phyloP scores from a whole-genome alignment of 1,140 invertebrate species.

The Hirudo medicinalis region DNA sequence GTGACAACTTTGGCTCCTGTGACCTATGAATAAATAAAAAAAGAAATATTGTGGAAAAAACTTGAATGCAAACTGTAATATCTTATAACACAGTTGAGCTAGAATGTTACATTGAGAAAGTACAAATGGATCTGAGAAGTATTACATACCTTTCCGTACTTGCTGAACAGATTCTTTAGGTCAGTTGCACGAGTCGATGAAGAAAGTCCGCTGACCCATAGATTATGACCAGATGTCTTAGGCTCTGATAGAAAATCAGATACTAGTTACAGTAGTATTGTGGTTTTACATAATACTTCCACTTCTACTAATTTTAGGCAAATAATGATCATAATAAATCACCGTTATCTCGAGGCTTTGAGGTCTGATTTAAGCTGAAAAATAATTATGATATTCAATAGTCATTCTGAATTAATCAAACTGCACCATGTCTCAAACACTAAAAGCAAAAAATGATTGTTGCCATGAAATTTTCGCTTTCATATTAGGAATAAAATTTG shows the following conservation, averaged over 20 bases:
- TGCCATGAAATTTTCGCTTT: no score
- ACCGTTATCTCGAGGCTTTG: no score
- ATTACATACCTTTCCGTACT: slow-evolving; percentile 69
- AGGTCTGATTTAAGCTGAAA: no score
- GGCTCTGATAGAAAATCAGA: neutral
- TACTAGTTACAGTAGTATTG: no score
- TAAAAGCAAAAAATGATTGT: no score
- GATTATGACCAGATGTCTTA: slow-evolving; percentile 40
- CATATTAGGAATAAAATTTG: no score
- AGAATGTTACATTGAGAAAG: neutral
- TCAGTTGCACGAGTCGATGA: slow-evolving; percentile 76
- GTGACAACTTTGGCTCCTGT: slow-evolving; percentile 89
- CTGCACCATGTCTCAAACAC: no score
- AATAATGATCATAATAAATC: no score
- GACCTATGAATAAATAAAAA: slow-evolving; percentile 37
- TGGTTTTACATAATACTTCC: no score
- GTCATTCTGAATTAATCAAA: no score
- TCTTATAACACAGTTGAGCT: neutral
- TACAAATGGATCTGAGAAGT: neutral
- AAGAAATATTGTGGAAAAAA: neutral
- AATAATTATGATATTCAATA: no score
- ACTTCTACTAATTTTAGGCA: no score
- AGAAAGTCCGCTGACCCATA: slow-evolving; percentile 84
- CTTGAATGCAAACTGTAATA: neutral
- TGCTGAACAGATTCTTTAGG: slow-evolving; percentile 75